Conservation (phyloP, 1,140 invertebrate species). For the Drosophila setifemur region DNA sequence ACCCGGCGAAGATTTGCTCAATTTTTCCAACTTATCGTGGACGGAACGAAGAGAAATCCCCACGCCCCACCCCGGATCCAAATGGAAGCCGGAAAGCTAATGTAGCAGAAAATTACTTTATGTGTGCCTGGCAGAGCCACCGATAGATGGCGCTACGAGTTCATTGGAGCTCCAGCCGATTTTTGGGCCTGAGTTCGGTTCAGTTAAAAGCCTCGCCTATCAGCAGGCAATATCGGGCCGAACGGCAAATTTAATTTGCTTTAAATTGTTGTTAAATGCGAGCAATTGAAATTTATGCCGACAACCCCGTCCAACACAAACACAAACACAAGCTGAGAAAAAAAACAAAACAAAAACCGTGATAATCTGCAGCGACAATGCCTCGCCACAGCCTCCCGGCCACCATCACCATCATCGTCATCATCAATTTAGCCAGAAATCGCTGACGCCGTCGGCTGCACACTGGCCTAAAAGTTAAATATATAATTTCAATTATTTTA, state of each 20-base stretch:
- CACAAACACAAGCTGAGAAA: conserved; percentile 28
- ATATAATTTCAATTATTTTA: background rate
- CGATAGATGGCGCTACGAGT: conserved; percentile 60
- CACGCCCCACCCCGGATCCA: background rate
- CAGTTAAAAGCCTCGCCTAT: conserved; percentile 54
- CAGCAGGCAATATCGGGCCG: conserved; percentile 67
- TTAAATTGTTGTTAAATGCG: conserved; percentile 80
- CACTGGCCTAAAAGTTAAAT: background rate
- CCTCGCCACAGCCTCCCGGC: conserved; percentile 4
- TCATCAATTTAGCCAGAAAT: conserved; percentile 75
- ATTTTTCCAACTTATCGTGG: conserved; percentile 30
- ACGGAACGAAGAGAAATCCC: no score
- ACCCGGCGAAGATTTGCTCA: conserved; percentile 15
- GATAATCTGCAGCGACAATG: conserved; percentile 59
- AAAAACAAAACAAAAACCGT: conserved; percentile 51
- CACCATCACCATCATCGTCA: conserved; percentile 41
- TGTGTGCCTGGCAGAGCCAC: conserved; percentile 69
- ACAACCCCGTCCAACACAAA: conserved; percentile 43
- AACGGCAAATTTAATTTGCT: conserved; percentile 72
- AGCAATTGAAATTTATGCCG: conserved; percentile 79
- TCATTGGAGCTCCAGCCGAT: conserved; percentile 7
- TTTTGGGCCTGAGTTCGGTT: no score
- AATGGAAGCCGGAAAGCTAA: conserved; percentile 60
- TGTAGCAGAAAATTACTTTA: conserved; percentile 80
- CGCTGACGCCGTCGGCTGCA: conserved; percentile 30